These are phyloP conservation scores for Bergia puertoricense DNA, from an alignment of 92 coral and sea anemone species.

Conservation along the genomic window DNA sequence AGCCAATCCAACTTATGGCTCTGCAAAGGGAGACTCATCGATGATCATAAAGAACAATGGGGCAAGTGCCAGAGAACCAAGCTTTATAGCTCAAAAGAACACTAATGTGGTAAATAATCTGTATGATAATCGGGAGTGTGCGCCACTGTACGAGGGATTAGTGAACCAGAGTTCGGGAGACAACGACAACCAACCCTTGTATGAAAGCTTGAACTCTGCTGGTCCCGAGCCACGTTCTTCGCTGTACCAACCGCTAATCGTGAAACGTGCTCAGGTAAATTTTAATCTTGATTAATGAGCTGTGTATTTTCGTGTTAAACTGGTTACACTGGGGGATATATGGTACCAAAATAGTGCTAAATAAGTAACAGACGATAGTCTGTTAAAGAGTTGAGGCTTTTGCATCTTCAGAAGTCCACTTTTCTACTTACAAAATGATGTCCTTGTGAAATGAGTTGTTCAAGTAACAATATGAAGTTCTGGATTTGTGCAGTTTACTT, in stretches of 20 bases:
- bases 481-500: no score
- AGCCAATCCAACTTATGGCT: conserved; percentile 26
- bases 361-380: no score
- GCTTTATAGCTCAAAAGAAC: conserved; percentile 7
- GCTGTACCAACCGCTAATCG: conserved; percentile 22
- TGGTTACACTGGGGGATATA: no score
- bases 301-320: no score
- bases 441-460: no score
- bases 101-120: conserved; percentile 20
- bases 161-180: background rate
- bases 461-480: no score
- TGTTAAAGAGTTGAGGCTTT: no score
- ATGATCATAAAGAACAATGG: conserved; percentile 13
- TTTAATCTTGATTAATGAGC: no score
- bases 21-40: background rate
- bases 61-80: conserved; percentile 8
- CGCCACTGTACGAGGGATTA: conserved; percentile 26
- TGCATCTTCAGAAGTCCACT: no score
- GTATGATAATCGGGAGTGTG: conserved; percentile 8
- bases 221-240: background rate
- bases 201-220: conserved; percentile 31
- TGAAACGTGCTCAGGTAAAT: conserved; percentile 12
- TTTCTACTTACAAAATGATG: no score
- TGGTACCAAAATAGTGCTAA: no score
- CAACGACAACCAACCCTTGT: conserved; percentile 22